phyloP scores from a whole-genome alignment of 2,113 vertebrate species.

The Rana temporaria region DNA sequence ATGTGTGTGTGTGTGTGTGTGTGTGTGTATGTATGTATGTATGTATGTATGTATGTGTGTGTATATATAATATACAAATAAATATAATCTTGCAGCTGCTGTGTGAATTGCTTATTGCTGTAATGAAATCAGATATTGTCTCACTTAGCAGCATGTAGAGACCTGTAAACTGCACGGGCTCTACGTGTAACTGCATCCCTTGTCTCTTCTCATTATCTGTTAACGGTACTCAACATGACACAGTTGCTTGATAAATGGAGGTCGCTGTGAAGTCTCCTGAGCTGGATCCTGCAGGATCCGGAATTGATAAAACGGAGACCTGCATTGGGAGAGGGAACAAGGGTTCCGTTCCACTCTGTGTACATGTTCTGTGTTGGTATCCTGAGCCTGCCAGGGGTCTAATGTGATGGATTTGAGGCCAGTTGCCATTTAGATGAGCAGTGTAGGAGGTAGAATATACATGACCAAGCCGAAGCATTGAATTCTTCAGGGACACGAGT shows the following conservation, averaged over 20 bases:
- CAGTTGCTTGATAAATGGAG: slow-evolving; percentile 92
- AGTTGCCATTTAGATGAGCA: slow-evolving; percentile 7
- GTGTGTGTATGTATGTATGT: no score
- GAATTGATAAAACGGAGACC: slow-evolving; percentile 54
- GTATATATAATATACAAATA: no score
- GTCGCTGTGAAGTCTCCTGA: slow-evolving; percentile 82
- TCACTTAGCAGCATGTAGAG: slow-evolving; percentile 85
- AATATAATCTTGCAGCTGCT: not conserved
- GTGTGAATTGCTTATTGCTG: slow-evolving; percentile 68
- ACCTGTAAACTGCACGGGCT: slow-evolving; percentile 86
- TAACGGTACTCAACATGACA: slow-evolving; percentile 96
- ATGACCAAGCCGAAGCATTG: not conserved
- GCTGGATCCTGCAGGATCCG: slow-evolving; percentile 74
- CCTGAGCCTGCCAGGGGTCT: not conserved
- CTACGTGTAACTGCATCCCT: slow-evolving; percentile 88
- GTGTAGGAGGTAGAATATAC: slow-evolving; percentile 1
- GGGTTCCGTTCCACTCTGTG: not conserved
- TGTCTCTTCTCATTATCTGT: slow-evolving; percentile 96
- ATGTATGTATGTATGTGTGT: no score
- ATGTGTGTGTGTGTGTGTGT: no score
- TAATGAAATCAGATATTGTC: slow-evolving; percentile 84
- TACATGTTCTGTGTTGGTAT: not conserved
- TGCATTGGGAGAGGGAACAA: slow-evolving; percentile 22
- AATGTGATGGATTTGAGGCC: not conserved
- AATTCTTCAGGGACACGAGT: not conserved